Evolutionary conservation across 2,888 invertebrate species (phyloP).

Genomic region (Cremastinae sp.): DNA sequence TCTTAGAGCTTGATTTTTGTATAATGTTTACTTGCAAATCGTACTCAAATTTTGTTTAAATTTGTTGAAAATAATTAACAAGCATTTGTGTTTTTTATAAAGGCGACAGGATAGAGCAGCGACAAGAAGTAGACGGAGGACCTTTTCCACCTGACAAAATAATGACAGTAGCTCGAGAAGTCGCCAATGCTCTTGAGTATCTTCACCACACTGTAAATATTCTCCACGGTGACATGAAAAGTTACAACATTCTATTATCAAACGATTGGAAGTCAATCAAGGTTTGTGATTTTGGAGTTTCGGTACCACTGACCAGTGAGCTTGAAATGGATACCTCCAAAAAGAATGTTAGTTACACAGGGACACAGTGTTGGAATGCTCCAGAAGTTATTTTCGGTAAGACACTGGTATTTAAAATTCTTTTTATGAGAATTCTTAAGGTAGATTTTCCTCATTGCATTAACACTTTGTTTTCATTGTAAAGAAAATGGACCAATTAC

Average conservation of each 20-base stretch:
- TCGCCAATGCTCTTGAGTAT: slow-evolving; percentile 88
- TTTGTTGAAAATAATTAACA: neutral
- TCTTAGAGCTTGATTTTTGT: neutral
- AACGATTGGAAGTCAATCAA: slow-evolving; percentile 88
- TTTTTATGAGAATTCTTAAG: neutral
- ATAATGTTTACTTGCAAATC: neutral
- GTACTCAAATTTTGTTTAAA: neutral
- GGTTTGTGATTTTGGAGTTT: slow-evolving; percentile 93
- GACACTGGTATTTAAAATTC: slow-evolving; percentile 29
- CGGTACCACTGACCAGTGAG: slow-evolving; percentile 85
- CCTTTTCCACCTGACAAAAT: slow-evolving; percentile 85
- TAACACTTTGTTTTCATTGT: slow-evolving; percentile 16
- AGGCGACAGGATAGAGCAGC: slow-evolving; percentile 87
- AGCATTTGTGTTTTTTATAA: slow-evolving; percentile 9
- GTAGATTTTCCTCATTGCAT: slow-evolving; percentile 6
- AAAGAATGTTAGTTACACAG: slow-evolving; percentile 84
- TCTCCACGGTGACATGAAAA: slow-evolving; percentile 92
- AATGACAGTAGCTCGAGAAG: slow-evolving; percentile 85
- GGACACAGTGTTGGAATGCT: slow-evolving; percentile 90
- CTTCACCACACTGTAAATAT: slow-evolving; percentile 87
- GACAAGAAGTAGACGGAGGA: slow-evolving; percentile 80
- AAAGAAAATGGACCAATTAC: slow-evolving; percentile 82
- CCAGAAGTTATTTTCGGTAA: slow-evolving; percentile 86
- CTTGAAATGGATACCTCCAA: slow-evolving; percentile 82
- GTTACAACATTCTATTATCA: slow-evolving; percentile 90